Base-by-base conservation (phyloP, 2,797 vertebrate genomes). In the Syngnathus rostellatus region DNA sequence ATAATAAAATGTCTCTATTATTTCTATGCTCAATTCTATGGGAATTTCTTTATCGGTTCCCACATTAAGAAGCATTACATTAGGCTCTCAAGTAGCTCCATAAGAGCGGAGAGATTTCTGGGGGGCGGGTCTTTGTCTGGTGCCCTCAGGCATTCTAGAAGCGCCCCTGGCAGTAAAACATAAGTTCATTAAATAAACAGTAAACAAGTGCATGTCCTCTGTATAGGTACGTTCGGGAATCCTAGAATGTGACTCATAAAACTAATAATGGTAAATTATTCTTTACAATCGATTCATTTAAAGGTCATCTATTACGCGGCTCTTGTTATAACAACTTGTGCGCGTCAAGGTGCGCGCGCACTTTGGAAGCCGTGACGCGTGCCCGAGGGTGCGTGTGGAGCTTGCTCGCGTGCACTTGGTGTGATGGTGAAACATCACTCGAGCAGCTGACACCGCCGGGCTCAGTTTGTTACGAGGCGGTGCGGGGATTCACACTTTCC, bases 401-500 rank as follows among this genome's bases (percentile, higher is more conserved):
- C 77, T 84, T 69, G 38, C 74, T 70, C 68, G 62, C 75, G 50
- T 68, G 73, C 74, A 62, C 69, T 69, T 55, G 23, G 68, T 41
- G 39, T 6, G 59, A 61, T 43, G 10, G 9, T 43, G 6, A 1
- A 21, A 53, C 39, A 23, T 61, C 19, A 61, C 59, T 12, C 12
- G 59, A 21, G 50, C 59, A 31, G 5, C 70, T 64, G 54, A 17
- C 21, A 70, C 63, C 62, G 59, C 25, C 10, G 46, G 57, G 8
- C 25, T 50, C 67, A 66, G 21, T 65, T 46, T 75, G 37, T 63
- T 62, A 70, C 69, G 74, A 67, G 64, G 57, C 72, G 50, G 63
- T 65, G 60, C 74, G 80, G 77, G 77, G 74, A 89, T 89, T 86
- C 80, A 80, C 81, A 77, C 39, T 68, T 71, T 58, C 31, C 84